Base-by-base conservation (phyloP, 92 coral and sea anemone genomes). In the Chrysogorgia sp. region DNA sequence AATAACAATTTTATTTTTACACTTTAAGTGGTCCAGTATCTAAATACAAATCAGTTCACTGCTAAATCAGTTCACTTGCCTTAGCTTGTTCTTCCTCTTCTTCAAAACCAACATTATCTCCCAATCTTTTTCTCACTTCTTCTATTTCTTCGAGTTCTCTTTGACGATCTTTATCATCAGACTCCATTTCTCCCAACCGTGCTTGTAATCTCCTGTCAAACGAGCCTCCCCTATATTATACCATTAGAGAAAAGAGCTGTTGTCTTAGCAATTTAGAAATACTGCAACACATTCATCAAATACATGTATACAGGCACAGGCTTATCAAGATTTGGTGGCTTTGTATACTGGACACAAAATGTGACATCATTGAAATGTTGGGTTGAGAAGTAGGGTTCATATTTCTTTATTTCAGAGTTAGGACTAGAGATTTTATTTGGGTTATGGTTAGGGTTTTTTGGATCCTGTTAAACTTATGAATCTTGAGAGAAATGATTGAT, bases 81-180 rank as follows among this genome's bases (percentile, higher is more conserved):
- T 22, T 20, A 14, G 33, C 65, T 59, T 69, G 59, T 47, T 69
- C 76, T 22, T 69, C 76, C 72, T 65, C 25, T 28, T 77, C 66
- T n/a, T 62, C 52, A 1, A 43, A 60, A 34, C 53, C 65, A 53
- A 65, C 64, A 3, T 53, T 83, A 71, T 91, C 97, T 25, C 88
- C 92, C 26, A 93, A 83, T 68, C 92, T 87, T 77, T 91, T 91
- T 59, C 97, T 86, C 34, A 93, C 89, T 63, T 93, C 97, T 83
- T 93, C 98, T 8, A 93, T 93, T 57, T 93, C 98, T 59, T 93
- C 98, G 62, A 91, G 75, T 78, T 93, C 98, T 22, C 92, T 91
- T 75, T 93, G 97, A 20, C 92, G 79, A 66, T 93, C 98, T 85
- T 96, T 80, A 31, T 93, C 98, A 58, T 93, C 98, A 21, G 90